Percentiles rank a stretch among this genome's conserved stretches.
phyloP scores from a whole-genome alignment of 2,797 vertebrate species.

The Cercopithecus hamlyni region DNA sequence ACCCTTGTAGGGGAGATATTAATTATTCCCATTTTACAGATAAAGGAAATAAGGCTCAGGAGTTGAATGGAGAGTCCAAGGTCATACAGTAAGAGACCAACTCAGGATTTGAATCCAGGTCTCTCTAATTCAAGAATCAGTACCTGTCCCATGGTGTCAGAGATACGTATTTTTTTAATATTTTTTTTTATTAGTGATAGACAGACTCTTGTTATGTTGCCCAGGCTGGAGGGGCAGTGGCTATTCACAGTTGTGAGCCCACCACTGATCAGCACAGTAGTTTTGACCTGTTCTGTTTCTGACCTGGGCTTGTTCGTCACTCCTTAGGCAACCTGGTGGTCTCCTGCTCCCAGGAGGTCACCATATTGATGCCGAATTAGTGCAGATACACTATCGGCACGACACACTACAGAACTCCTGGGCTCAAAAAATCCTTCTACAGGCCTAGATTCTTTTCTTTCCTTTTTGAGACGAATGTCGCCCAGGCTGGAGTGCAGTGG shows the following conservation, averaged over 20 bases:
- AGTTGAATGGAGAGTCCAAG: not conserved
- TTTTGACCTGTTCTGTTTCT: not conserved
- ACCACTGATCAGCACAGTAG: not conserved
- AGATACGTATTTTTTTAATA: not conserved
- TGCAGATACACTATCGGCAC: not conserved
- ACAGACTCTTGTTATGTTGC: not conserved
- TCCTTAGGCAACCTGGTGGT: not conserved
- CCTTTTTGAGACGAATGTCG: accelerated
- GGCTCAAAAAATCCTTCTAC: not conserved
- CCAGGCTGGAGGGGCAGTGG: not conserved
- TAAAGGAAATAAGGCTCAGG: not conserved
- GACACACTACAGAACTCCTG: not conserved
- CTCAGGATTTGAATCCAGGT: not conserved
- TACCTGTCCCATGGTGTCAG: not conserved
- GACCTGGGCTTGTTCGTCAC: not conserved
- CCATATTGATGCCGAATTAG: not conserved
- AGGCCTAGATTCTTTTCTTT: too few relatives aligned
- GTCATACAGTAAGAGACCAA: not conserved
- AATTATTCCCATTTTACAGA: not conserved
- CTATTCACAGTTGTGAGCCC: not conserved
- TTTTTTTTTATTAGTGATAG: too few relatives aligned
- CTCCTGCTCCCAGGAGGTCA: not conserved
- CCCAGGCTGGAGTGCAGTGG: not conserved
- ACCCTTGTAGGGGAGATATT: not conserved
- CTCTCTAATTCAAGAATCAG: not conserved